Conservation (phyloP, 2,888 invertebrate genomes). For the Agelastica alni region DNA sequence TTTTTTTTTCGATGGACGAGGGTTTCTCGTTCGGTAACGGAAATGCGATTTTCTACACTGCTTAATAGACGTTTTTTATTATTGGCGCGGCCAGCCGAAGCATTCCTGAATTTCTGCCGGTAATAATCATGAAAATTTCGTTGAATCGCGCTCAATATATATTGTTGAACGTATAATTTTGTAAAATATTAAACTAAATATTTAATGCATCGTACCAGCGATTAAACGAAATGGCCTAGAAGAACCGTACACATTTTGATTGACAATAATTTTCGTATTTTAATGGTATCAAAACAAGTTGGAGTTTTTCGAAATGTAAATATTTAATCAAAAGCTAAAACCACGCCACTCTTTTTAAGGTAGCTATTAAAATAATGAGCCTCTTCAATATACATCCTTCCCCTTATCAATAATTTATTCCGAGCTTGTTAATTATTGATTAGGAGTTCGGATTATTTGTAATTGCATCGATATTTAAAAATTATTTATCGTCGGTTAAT, state of each 20-base stretch:
- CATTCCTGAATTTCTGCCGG: too few species aligned
- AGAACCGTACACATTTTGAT: constrained; percentile 10
- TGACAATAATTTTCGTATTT: constrained; percentile 13
- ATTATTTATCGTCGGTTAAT: background rate
- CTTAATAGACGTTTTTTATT: too few species aligned
- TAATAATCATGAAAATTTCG: too few species aligned
- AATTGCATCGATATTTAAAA: background rate
- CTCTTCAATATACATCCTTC: constrained; percentile 8
- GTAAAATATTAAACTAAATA: background rate
- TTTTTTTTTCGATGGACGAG: too few species aligned
- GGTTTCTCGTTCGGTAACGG: too few species aligned
- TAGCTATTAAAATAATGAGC: constrained; percentile 18
- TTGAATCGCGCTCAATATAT: too few species aligned
- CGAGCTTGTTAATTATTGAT: constrained; percentile 15
- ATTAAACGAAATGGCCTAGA: constrained; percentile 10
- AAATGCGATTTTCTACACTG: too few species aligned
- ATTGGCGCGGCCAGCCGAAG: too few species aligned
- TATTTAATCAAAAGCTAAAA: constrained; percentile 20
- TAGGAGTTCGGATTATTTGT: background rate
- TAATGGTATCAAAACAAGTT: constrained; percentile 1
- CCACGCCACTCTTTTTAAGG: constrained; percentile 7
- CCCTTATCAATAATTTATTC: constrained; percentile 15
- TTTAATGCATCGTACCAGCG: background rate
- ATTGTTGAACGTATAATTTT: too few species aligned
- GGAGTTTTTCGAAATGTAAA: constrained; percentile 13